Evolutionary conservation across 2,797 vertebrate species (phyloP).

Genomic region (Fistularia tabacaria): DNA sequence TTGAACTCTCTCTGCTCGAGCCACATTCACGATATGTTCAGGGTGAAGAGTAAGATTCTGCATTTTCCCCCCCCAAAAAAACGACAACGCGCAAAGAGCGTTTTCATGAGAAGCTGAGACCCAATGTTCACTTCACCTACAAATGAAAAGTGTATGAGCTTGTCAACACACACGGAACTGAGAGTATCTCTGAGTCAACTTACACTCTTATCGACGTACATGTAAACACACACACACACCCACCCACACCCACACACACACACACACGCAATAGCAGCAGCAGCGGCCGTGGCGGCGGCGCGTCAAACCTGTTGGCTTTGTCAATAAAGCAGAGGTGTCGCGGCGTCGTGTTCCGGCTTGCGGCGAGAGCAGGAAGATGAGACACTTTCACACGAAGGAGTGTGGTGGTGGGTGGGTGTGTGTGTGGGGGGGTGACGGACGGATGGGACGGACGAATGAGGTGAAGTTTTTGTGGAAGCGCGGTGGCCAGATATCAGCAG

Average conservation of each 20-base stretch:
- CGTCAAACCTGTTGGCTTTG: constrained; percentile 68
- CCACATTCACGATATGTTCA: no score
- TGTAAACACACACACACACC: not conserved
- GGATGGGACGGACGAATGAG: not conserved
- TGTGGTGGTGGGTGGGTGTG: constrained; percentile 18
- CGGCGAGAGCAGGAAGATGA: constrained; percentile 54
- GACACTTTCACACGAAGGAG: constrained; percentile 70
- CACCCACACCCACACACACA: no score
- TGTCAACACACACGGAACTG: constrained; percentile 6
- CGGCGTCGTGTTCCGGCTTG: constrained; percentile 75
- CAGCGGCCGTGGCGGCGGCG: no score
- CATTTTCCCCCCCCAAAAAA: no score
- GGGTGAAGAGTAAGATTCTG: no score
- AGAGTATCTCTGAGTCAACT: not conserved
- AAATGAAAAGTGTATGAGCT: no score
- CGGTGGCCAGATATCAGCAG: not conserved
- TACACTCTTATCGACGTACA: no score
- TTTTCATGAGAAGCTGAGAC: no score
- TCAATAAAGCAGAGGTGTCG: constrained; percentile 66
- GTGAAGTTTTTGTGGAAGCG: not conserved
- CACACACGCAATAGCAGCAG: no score
- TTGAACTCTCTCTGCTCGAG: no score
- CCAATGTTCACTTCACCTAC: not conserved
- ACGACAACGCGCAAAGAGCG: no score
- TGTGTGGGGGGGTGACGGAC: not conserved